Base-by-base conservation (phyloP, 2,113 vertebrate species). In the Scomber scombrus region DNA sequence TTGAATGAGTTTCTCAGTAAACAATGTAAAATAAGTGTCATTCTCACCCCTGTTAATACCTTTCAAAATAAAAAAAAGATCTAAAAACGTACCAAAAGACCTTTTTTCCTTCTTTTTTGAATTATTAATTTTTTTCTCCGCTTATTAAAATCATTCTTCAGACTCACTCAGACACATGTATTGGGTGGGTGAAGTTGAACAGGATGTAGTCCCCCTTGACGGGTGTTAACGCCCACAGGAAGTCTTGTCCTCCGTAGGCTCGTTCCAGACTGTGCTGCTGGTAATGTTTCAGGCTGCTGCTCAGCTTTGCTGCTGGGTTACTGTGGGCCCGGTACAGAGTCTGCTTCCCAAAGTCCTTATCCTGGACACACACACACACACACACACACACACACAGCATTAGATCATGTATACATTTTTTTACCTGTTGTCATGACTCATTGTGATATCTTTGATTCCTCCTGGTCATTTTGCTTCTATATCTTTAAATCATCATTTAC, bases 301-400 rank as follows among this genome's bases (percentile, higher is more conserved):
- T 96, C 82, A 99, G 91, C 85, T 96, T 92, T 0, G 97, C 97
- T 0, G 95, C 83, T 0, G 97, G 97, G 91, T 99, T 99, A 18
- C 76, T 90, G 0, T 98, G 97, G 62, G 95, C 94, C 62, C 95
- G 94, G 75, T 90, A 91, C 75, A 98, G 89, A 0, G 81, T 89
- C 16, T 97, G 96, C 63, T 96, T 97, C 4, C 95, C 97, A 78
- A 99, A 99, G 87, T 98, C 97, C 88, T 97, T 97, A 89, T 99
- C 97, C 97, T 99, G 80, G 12, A 76, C 16, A 74, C 21, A n/a
- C 68, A 61, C 40, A 46, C 14, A 76, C 6, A n/a, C 50, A 66
- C 43, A 19, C 16, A 54, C 18, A n/a, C 18, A 34, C 60, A 31
- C 47, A 64, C 10, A 5, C 3, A 40, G 34, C 34, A 40, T 40